These are phyloP conservation scores for Drosophila pachea DNA, from an alignment of 1,140 invertebrate species.

Conservation along the genomic window DNA sequence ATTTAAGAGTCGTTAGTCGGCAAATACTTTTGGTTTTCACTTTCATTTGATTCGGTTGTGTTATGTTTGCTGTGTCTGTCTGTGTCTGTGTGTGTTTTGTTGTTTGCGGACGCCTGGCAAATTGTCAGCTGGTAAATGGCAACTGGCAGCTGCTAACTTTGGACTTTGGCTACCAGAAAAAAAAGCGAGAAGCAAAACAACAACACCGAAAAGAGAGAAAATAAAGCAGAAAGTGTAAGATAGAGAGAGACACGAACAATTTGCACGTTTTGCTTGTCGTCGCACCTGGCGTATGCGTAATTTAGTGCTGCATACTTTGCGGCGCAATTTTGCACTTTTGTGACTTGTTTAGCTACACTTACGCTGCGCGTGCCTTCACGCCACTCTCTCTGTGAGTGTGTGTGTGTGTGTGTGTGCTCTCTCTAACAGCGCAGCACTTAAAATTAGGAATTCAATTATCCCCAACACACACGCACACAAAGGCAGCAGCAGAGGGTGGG, in stretches of 20 bases:
- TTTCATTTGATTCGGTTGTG: slow-evolving; percentile 32
- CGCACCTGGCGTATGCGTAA: slow-evolving; percentile 72
- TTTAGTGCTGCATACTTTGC: slow-evolving; percentile 73
- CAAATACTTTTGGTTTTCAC: slow-evolving; percentile 7
- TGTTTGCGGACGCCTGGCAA: slow-evolving; percentile 73
- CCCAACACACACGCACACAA: slow-evolving; percentile 34
- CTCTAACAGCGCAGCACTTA: slow-evolving; percentile 62
- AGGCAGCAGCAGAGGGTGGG: neutral
- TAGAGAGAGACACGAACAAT: slow-evolving; percentile 37
- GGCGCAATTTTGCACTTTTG: slow-evolving; percentile 73
- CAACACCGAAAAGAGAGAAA: neutral
- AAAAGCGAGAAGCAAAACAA: neutral
- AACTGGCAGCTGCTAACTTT: slow-evolving; percentile 29
- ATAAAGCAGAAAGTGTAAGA: neutral
- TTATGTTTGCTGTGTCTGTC: slow-evolving; percentile 36
- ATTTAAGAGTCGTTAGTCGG: slow-evolving; percentile 1
- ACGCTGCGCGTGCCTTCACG: slow-evolving; percentile 14
- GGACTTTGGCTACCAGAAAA: neutral
- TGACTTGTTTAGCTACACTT: slow-evolving; percentile 65
- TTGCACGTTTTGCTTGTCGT: slow-evolving; percentile 58
- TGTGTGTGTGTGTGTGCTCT: slow-evolving; percentile 21
- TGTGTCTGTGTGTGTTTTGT: slow-evolving; percentile 35
- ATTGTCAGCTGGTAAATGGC: slow-evolving; percentile 56
- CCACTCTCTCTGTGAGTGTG: slow-evolving; percentile 18
- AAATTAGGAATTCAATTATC: slow-evolving; percentile 76